Base-by-base conservation (phyloP, 37 sponge, comb jelly and placozoan genomes). In the Haliclona indistincta region DNA sequence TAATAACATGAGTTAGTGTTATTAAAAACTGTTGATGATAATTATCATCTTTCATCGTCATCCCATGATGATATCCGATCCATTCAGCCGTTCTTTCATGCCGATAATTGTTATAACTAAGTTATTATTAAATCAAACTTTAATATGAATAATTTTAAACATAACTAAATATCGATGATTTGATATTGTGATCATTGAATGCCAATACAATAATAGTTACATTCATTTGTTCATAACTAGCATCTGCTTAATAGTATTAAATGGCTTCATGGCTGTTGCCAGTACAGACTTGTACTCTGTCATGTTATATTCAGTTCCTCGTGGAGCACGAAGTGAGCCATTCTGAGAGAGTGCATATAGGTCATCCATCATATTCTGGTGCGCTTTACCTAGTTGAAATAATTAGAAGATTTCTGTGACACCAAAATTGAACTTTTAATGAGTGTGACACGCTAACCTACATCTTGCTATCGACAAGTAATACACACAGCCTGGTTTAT, bases 241-340 rank as follows among this genome's bases (percentile, higher is more conserved):
- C 5, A 88, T 34, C 36, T 82, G 84, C 66, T 88, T 88, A 0
- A 29, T 47, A 13, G 78, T 72, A 23, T 74, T 43, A 45, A 40
- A 88, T 38, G 83, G 79, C 36, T 54, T 43, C 81, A 90, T 80
- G 19, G 85, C 44, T 43, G 51, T 56, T 42, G 54, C 20, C n/a
- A 90, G 63, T 0, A 79, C 89, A 17, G 39, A 7, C 32, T 37
- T 71, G 63, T 68, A 82, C 17, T 74, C 54, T 11, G 20, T 0
- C 15, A 82, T 65, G 8, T 67, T 13, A 30, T 82, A 74, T 38
- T 78, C 67, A 5, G 54, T 45, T 37, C 66, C 76, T n/a, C 23
- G 44, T 11, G 78, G 78, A 22, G 83, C 41, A 23, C 34, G 36
- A 0, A 88, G 69, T 41, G 43, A 19, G 33, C 89, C 89, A 42